phyloP scores from a whole-genome alignment of 2,113 vertebrate species.

The Phylloscopus trochiloides region DNA sequence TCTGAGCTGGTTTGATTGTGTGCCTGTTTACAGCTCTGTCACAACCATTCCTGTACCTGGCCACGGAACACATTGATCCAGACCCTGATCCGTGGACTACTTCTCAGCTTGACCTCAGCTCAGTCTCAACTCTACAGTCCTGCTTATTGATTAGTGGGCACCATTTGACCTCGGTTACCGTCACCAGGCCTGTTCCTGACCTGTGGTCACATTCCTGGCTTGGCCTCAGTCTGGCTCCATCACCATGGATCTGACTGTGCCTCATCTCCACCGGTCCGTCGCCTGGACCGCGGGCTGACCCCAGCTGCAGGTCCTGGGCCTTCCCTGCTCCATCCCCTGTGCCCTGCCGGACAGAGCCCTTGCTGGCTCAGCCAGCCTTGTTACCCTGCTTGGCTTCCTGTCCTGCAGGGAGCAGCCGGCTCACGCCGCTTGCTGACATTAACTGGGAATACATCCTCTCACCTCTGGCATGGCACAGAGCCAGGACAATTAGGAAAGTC shows the following conservation, averaged over 20 bases:
- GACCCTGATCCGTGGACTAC: slow-evolving; percentile 1
- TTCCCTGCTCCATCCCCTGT: neutral
- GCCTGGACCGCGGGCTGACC: neutral
- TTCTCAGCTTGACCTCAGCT: slow-evolving; percentile 1
- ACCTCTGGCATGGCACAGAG: neutral
- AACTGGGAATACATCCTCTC: neutral
- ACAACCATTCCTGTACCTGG: neutral
- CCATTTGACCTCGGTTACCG: neutral
- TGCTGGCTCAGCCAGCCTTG: neutral
- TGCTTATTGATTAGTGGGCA: neutral
- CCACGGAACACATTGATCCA: slow-evolving; percentile 39
- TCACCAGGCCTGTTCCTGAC: neutral
- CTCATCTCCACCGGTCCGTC: neutral
- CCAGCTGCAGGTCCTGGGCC: neutral
- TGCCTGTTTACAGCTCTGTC: slow-evolving; percentile 40
- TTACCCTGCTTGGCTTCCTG: neutral
- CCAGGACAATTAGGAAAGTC: neutral
- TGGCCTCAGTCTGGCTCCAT: neutral
- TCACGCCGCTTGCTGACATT: neutral
- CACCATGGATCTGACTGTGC: neutral
- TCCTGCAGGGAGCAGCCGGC: fast-evolving
- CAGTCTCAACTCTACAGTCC: neutral
- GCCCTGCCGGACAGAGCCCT: neutral
- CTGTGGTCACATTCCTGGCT: neutral
- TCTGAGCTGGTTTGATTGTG: neutral